Evolutionary conservation across 2,888 invertebrate species (phyloP).

Genomic region (Andricus curvator): DNA sequence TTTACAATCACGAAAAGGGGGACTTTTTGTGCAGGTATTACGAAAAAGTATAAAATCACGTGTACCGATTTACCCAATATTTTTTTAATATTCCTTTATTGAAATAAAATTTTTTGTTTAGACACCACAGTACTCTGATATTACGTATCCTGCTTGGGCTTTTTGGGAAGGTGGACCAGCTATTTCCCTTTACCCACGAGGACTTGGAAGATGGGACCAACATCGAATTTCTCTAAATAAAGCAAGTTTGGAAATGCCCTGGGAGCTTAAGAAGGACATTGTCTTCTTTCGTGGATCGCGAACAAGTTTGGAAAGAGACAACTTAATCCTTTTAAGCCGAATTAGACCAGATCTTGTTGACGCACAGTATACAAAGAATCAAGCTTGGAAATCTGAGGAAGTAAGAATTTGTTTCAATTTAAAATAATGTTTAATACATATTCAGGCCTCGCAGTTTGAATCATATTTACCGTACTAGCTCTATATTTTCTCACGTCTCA

Average conservation of each 20-base stretch:
- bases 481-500: too few species aligned
- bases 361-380: conserved; percentile 98
- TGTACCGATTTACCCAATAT: not conserved
- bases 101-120: conserved; percentile 59
- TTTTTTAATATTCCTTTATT: conserved; percentile 38
- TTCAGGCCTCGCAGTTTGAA: not conserved
- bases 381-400: conserved; percentile 97
- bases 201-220: conserved; percentile 95
- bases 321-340: conserved; percentile 90
- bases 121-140: conserved; percentile 90
- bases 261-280: conserved; percentile 86
- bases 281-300: conserved; percentile 97
- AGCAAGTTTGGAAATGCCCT: conserved; percentile 84
- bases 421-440: conserved; percentile 27
- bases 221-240: conserved; percentile 86
- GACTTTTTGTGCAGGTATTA: too few species aligned
- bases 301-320: conserved; percentile 94
- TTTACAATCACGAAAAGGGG: too few species aligned
- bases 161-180: conserved; percentile 99
- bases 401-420: conserved; percentile 77
- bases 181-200: conserved; percentile 94
- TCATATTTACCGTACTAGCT: too few species aligned
- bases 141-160: conserved; percentile 97
- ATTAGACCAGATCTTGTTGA: conserved; percentile 88
- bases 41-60: too few species aligned